Evolutionary conservation across 2,797 vertebrate genomes (phyloP).

Genomic region (Helarctos malayanus): DNA sequence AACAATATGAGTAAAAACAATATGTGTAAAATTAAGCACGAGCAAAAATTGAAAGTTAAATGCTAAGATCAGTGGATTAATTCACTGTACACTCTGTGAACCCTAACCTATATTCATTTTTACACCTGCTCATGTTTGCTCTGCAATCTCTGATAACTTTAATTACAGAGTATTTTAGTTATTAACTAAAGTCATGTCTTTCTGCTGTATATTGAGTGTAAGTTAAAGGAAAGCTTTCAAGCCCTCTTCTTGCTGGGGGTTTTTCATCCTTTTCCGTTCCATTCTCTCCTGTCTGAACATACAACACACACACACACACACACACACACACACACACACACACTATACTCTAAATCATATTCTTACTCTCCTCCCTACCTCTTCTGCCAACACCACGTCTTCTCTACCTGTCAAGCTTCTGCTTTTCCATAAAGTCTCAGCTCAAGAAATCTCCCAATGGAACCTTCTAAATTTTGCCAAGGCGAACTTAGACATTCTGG

Average conservation of each 20-base stretch:
- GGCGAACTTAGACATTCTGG: neutral
- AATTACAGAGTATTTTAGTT: neutral
- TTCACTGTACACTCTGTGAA: neutral
- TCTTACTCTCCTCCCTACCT: neutral
- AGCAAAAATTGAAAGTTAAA: constrained; percentile 41
- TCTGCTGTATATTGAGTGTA: neutral
- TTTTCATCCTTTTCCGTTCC: neutral
- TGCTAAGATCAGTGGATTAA: neutral
- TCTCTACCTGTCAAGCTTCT: neutral
- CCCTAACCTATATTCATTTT: neutral
- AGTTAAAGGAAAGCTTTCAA: neutral
- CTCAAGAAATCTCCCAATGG: neutral
- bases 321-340: neutral
- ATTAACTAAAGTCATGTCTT: constrained; percentile 26
- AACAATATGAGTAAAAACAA: constrained; percentile 10
- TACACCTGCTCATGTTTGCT: neutral
- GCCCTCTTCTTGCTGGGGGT: neutral
- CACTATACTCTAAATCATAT: neutral
- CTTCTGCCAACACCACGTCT: neutral
- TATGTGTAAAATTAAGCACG: neutral
- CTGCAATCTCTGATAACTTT: constrained; percentile 31
- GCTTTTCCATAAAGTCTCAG: neutral
- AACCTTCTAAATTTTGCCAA: neutral
- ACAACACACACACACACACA: neutral
- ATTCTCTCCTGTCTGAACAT: neutral